Evolutionary conservation across 1,140 invertebrate species (phyloP), one percentile per base, ranked within the genome.

Genomic region (Pseudomyrmex flavicornis): DNA sequence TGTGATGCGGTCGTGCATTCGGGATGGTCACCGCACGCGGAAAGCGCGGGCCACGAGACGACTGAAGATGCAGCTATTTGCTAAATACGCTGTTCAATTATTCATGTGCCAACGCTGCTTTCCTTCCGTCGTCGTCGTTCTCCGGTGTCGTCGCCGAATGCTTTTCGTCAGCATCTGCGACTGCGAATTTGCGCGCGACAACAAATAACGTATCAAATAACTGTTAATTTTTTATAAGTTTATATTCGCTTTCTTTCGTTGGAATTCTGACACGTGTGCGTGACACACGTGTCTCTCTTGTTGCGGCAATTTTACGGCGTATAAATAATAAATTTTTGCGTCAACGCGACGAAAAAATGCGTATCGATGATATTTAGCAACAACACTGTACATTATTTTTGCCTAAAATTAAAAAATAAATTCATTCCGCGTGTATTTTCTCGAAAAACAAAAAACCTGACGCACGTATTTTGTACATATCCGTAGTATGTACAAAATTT

Each of bases 31-130:
- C 35, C 54, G 44, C 68, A 26, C 52, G 48, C 69, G 54, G 76
- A 70, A 80, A 80, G 54, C 66, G 66, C 66, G 66, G 4, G 70
- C 52, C 54, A 20, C 52, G 35, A 35, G 35, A 54, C 20, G 44
- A 15, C 44, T 50, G 48, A 70, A 48, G 58, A 26, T 50, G 62
- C 59, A 70, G 85, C 85, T 90, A 90, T 90, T 90, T 88, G 83
- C 85, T 90, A 90, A 90, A 88, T 86, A 86, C 83, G 83, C 82
- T 87, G 87, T 85, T 90, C 87, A 88, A 87, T 90, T 90, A 90
- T 90, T 87, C 89, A 84, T 90, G 85, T 90, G 83, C 83, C 84
- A 90, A 88, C 82, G 70, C 22, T 83, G 66, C 65, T 72, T 75
- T 85, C 61, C 68, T 50, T 80, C 77, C 65, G 26, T 12, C 20